These are phyloP conservation scores for Pammene fasciana DNA, from an alignment of 2,888 invertebrate genomes.

Conservation along the genomic window DNA sequence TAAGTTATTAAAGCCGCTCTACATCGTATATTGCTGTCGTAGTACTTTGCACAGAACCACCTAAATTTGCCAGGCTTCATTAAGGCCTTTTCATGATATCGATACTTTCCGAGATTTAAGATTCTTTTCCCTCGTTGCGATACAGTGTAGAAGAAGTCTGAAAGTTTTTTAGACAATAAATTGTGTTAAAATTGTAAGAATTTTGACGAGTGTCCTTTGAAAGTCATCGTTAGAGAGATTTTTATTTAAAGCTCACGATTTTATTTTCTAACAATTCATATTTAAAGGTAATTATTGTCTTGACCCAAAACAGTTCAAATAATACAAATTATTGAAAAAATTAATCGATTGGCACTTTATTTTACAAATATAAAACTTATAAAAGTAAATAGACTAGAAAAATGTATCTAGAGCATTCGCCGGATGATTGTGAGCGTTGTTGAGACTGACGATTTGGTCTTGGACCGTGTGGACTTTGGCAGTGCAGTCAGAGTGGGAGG, in stretches of 20 bases:
- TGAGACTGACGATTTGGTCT: constrained; percentile 58
- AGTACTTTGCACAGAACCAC: constrained; percentile 40
- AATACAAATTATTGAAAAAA: constrained; percentile 15
- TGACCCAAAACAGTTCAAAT: constrained; percentile 2
- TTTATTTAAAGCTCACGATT: no score
- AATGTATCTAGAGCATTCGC: constrained; percentile 43
- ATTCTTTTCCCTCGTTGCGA: constrained; percentile 43
- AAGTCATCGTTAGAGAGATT: no score
- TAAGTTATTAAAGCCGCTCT: constrained; percentile 37
- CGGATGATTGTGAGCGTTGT: constrained; percentile 62
- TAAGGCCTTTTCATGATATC: constrained; percentile 30
- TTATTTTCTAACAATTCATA: no score
- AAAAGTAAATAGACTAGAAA: constrained; percentile 31
- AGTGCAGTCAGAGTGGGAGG: constrained; percentile 62
- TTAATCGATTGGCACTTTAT: constrained; percentile 33
- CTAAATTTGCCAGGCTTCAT: constrained; percentile 22
- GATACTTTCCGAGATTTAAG: constrained; percentile 36
- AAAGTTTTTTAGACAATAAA: constrained; percentile 11
- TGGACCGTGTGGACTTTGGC: constrained; percentile 67
- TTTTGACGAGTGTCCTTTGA: background rate
- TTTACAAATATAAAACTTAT: background rate
- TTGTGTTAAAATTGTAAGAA: background rate
- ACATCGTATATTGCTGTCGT: constrained; percentile 34
- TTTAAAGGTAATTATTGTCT: no score
- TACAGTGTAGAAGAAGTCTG: constrained; percentile 40